These are phyloP conservation scores for Thripadectes ignobilis DNA, from an alignment of 2,797 vertebrate species.

Conservation along the genomic window DNA sequence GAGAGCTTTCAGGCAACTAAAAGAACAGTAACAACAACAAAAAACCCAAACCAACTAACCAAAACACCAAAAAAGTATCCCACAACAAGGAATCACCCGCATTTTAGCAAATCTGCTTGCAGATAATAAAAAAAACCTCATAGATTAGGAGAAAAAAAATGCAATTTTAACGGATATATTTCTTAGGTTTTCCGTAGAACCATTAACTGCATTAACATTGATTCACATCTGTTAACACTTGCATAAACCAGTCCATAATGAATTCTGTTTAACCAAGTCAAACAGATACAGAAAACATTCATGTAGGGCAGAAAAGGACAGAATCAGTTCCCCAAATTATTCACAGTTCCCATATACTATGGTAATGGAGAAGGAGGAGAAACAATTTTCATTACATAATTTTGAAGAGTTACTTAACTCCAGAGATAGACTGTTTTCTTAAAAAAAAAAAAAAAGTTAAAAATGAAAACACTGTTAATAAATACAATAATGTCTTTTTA, in stretches of 20 bases:
- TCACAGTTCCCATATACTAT: background rate
- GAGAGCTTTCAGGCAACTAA: background rate
- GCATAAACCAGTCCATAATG: background rate
- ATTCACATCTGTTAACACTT: background rate
- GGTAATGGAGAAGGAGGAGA: background rate
- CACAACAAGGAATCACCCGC: background rate
- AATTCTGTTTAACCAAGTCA: background rate
- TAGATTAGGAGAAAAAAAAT: background rate
- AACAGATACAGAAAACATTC: background rate
- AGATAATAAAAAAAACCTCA: background rate
- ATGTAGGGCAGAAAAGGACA: background rate
- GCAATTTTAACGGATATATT: background rate
- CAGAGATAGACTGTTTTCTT: background rate
- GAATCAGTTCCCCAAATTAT: background rate
- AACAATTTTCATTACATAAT: background rate
- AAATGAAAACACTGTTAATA: background rate
- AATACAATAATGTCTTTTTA: background rate
- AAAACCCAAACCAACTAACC: background rate
- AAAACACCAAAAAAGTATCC: background rate
- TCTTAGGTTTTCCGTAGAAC: background rate
- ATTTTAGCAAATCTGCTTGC: background rate
- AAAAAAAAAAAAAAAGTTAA: background rate
- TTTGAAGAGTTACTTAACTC: background rate
- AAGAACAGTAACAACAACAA: background rate
- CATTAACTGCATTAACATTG: background rate